phyloP scores from a whole-genome alignment of 1,140 invertebrate species.

The Whitmania pigra region DNA sequence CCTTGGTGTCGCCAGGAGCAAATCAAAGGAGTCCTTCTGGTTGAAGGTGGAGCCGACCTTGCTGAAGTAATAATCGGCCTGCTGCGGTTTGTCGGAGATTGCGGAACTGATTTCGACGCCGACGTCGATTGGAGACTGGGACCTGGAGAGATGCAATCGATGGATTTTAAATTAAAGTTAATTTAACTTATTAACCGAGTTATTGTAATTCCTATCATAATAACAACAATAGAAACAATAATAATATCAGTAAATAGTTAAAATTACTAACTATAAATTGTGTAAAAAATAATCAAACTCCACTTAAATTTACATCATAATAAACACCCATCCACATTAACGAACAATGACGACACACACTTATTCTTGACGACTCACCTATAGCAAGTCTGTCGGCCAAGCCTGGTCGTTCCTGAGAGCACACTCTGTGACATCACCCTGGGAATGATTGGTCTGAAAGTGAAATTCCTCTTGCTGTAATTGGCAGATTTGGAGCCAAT shows the following conservation, averaged over 20 bases:
- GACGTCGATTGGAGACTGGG: constrained; percentile 44
- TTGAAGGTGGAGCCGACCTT: constrained; percentile 79
- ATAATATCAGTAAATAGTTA: too few relatives aligned
- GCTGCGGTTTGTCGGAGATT: constrained; percentile 46
- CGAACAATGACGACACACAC: too few relatives aligned
- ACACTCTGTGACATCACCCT: constrained; percentile 75
- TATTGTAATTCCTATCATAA: too few relatives aligned
- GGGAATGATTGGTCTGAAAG: constrained; percentile 67
- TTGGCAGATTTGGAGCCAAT: too few relatives aligned
- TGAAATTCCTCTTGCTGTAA: constrained; percentile 39
- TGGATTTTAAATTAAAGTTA: too few relatives aligned
- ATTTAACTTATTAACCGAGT: too few relatives aligned
- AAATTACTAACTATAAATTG: too few relatives aligned
- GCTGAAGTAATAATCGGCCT: constrained; percentile 71
- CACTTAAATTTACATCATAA: too few relatives aligned
- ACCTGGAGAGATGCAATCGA: constrained; percentile 24
- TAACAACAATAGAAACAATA: too few relatives aligned
- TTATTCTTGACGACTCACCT: too few relatives aligned
- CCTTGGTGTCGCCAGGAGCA: neutral
- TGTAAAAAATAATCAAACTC: too few relatives aligned
- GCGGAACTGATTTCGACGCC: neutral
- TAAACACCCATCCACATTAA: too few relatives aligned
- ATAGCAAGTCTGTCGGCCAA: neutral
- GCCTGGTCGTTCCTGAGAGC: constrained; percentile 42
- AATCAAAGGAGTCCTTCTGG: constrained; percentile 29